phyloP scores from a whole-genome alignment of 2,888 invertebrate genomes.

The Caenorhabditis panamensis region DNA sequence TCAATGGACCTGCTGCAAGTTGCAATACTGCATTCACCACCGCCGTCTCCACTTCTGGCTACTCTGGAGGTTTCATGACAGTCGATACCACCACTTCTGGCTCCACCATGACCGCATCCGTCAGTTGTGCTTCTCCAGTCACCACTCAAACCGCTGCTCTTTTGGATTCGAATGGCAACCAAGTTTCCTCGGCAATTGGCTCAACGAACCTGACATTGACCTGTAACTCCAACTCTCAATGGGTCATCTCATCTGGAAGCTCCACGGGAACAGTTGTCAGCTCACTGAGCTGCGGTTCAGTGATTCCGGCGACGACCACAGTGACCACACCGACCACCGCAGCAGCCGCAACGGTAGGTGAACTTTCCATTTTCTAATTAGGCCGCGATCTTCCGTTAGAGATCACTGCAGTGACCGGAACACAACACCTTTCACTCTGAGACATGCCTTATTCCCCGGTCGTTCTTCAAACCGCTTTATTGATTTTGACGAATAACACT shows the following conservation, averaged over 20 bases:
- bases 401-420: not conserved
- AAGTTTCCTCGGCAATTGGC: slow-evolving; percentile 49
- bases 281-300: slow-evolving; percentile 52
- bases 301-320: slow-evolving; percentile 33
- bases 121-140: slow-evolving; percentile 51
- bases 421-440: not conserved
- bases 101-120: slow-evolving; percentile 28
- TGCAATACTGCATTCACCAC: slow-evolving; percentile 47
- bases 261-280: slow-evolving; percentile 43
- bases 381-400: not conserved
- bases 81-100: slow-evolving; percentile 50
- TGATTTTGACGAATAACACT: slow-evolving; percentile 48
- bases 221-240: slow-evolving; percentile 62
- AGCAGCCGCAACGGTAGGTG: slow-evolving; percentile 20
- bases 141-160: slow-evolving; percentile 40
- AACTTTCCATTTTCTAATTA: too few relatives aligned
- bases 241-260: slow-evolving; percentile 64
- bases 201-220: slow-evolving; percentile 61
- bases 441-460: slow-evolving; percentile 33
- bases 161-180: slow-evolving; percentile 37
- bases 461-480: slow-evolving; percentile 49
- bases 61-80: slow-evolving; percentile 61
- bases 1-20: slow-evolving; percentile 28
- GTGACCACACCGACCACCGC: slow-evolving; percentile 15
- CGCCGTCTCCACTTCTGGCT: slow-evolving; percentile 45